Evolutionary conservation across 2,888 invertebrate species (phyloP).

Genomic region (Acronicta psi): DNA sequence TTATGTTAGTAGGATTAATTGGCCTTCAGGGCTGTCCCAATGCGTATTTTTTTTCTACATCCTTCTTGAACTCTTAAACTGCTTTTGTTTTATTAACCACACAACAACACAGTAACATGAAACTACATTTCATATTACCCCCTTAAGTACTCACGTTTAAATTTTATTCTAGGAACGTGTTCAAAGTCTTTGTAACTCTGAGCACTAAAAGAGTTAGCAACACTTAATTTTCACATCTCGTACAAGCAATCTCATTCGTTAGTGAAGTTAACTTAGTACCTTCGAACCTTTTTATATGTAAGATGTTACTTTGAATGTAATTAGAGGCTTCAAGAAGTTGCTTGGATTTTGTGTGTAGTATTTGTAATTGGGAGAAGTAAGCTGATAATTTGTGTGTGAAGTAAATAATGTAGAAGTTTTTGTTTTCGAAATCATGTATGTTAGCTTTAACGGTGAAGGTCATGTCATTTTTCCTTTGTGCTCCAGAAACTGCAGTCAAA

Average conservation of each 20-base stretch:
- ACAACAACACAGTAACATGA: conserved; percentile 10
- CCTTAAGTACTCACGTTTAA: conserved; percentile 18
- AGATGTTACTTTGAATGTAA: background rate
- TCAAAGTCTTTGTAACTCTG: conserved; percentile 19
- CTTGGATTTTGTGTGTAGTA: background rate
- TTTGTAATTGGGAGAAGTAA: too few species aligned
- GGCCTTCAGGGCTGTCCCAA: too few species aligned
- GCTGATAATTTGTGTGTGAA: too few species aligned
- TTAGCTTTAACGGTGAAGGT: too few species aligned
- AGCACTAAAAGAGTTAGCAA: conserved; percentile 17
- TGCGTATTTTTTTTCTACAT: too few species aligned
- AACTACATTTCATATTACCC: conserved; percentile 13
- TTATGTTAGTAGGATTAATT: too few species aligned
- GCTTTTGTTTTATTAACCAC: background rate
- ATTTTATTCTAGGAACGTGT: conserved; percentile 28
- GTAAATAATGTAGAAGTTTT: background rate
- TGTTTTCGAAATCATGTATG: too few species aligned
- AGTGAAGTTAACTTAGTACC: conserved; percentile 11
- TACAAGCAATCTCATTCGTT: conserved; percentile 31
- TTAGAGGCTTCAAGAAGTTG: conserved; percentile 4
- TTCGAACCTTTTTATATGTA: background rate
- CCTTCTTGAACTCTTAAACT: background rate
- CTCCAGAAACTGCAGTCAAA: too few species aligned
- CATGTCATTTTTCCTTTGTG: too few species aligned
- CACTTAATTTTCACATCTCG: conserved; percentile 22